Evolutionary conservation across 35 echinoderm and acorn worm species (phyloP), one percentile per base, ranked within the genome.

Genomic region (Heliocidaris tuberculata): DNA sequence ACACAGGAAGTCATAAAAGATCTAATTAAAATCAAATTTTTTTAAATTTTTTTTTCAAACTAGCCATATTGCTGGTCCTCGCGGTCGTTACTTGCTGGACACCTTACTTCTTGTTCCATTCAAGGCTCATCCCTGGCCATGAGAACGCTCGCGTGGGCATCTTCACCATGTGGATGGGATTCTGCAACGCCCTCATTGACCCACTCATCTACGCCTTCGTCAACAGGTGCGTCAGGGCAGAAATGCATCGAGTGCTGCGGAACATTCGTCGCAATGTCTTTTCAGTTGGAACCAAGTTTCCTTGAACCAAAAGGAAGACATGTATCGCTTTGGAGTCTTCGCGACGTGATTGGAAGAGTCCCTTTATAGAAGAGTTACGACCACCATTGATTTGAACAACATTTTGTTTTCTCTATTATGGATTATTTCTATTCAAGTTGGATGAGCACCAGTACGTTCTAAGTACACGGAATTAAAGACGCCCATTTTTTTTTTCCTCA

Each of bases 131-230:
- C 91, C 12, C 9, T 1, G n/a, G 10, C 50, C 9, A 59, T 29
- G 29, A 52, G 1, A 59, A 30, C 50, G 13, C 13, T 48, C 48
- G 48, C n/a, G 11, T 93, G 9, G 91, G 50, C 4, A 15, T 59
- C 17, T 59, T 93, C 32, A 93, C 91, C 91, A 93, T 93, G 91
- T 93, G 91, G 91, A 49, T 93, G 48, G 91, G 2, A 19, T 93
- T 52, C 32, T 59, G 47, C 50, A 93, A 93, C 91, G 48, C 91
- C 48, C 29, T 93, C 29, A 13, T 93, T 4, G 91, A 93, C 21
- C 91, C 91, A 13, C 50, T 93, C n/a, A 59, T 93, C 47, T 93
- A 93, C 49, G 29, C 91, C 47, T 93, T 49, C 91, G 48, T 93
- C 12, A 93, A 93, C 50, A 49, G 91, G 48, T 19, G 91, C 13